Percentiles rank a stretch among this genome's conserved stretches.
Conservation (phyloP, 2,113 vertebrate genomes). For the Forbesichthys agassizii region DNA sequence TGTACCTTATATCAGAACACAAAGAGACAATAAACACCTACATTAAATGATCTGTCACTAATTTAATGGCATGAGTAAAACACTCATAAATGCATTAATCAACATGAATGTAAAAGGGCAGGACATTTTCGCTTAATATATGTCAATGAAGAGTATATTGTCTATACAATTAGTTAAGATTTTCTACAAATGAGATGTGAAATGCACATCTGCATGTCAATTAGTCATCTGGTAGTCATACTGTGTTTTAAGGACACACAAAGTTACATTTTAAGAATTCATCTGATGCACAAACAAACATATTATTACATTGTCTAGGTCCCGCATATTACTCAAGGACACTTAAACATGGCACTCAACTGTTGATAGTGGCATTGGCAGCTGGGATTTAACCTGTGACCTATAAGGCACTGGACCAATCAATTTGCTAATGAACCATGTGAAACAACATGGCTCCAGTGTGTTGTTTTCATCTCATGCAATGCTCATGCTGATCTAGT, state of each 20-base stretch:
- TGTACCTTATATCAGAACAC: too few relatives aligned
- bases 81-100: too few relatives aligned
- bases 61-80: too few relatives aligned
- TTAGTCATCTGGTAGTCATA: background rate
- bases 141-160: background rate
- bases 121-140: background rate
- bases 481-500: background rate
- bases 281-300: too few relatives aligned
- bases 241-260: too few relatives aligned
- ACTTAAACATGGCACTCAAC: background rate
- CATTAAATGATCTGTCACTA: too few relatives aligned
- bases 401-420: background rate
- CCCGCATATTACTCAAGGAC: too few relatives aligned
- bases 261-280: too few relatives aligned
- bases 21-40: background rate
- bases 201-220: slow-evolving; percentile 49
- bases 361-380: background rate
- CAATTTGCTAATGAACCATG: too few relatives aligned
- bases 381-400: background rate
- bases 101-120: background rate
- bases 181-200: slow-evolving; percentile 31
- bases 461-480: background rate
- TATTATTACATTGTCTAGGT: too few relatives aligned
- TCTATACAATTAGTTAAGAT: slow-evolving; percentile 15
- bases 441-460: background rate